Evolutionary conservation across 2,113 vertebrate genomes (phyloP), one percentile per base, ranked within the genome.

Genomic region (Sapayoa aenigma): DNA sequence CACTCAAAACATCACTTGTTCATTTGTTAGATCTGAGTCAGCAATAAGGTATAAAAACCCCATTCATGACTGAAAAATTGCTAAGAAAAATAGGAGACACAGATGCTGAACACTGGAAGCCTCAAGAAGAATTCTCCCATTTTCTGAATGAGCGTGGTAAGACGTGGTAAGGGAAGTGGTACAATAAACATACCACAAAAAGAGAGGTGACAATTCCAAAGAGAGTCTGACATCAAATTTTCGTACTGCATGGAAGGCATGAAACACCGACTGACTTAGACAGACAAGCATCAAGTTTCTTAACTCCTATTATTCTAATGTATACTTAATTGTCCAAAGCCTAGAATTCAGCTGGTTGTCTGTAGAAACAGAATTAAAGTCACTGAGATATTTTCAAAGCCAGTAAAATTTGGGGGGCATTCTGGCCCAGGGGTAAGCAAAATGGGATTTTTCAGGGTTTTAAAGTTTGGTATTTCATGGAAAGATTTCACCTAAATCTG

Each of bases 71-170:
- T 47, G 47, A 53, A 66, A 87, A 10, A 47, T 21, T 71, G 12
- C 21, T 46, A 79, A 46, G 23, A 59, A 85, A 84, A 78, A n/a
- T 3, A 79, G 15, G 12, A 88, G 14, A 25, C 0, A 7, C 0
- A 0, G 39, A 46, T 0, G 0, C 25, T 63, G 10, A 68, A 39
- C 49, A 24, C 8, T 58, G 23, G 24, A 66, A 77, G 37, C 9
- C n/a, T 81, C 16, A 65, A 22, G 16, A 84, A 80, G 16, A 76
- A 69, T 55, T 56, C 23, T 68, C 18, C 4, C 30, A 27, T 84
- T 55, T 93, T 72, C 47, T 52, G 30, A 73, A 47, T 39, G 4
- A 77, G 8, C 14, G 19, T 25, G 24, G 1, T 6, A 84, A 42
- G 33, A 17, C 15, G 33, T n/a, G 21, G 12, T 50, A 92, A 35